Percentiles rank a stretch among this genome's conserved stretches.
phyloP scores from a whole-genome alignment of 2,888 invertebrate species.

The Sminthurinus aureus region DNA sequence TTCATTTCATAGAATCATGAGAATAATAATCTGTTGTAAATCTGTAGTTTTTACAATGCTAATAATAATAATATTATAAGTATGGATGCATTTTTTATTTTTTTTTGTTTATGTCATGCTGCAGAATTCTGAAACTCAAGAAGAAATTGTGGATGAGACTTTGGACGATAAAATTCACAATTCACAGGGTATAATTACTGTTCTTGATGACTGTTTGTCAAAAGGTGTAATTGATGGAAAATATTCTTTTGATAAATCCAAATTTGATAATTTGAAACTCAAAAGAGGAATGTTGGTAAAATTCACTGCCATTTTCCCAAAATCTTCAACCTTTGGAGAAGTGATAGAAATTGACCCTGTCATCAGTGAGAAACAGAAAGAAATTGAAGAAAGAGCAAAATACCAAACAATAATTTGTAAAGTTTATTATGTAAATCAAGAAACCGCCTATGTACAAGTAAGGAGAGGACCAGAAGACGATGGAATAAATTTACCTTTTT shows the following conservation, averaged over 20 bases:
- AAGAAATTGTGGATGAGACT: neutral
- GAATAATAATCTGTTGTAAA: no score
- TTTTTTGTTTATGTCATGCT: no score
- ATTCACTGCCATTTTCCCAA: constrained; percentile 44
- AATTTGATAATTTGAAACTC: neutral
- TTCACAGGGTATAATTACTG: constrained; percentile 46
- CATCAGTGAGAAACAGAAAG: constrained; percentile 31
- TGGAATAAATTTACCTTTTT: constrained; percentile 11
- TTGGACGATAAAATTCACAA: neutral
- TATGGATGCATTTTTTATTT: no score
- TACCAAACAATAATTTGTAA: constrained; percentile 33
- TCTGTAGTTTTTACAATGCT: no score
- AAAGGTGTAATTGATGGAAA: constrained; percentile 52
- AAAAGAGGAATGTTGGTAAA: constrained; percentile 43
- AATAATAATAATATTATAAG: no score
- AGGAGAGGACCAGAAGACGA: constrained; percentile 27
- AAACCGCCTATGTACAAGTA: constrained; percentile 28
- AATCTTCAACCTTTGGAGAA: constrained; percentile 44
- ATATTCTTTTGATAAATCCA: constrained; percentile 45
- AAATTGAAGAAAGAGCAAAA: constrained; percentile 33
- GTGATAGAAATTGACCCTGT: constrained; percentile 42
- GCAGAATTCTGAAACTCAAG: no score
- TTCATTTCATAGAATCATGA: no score
- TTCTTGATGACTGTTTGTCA: constrained; percentile 38
- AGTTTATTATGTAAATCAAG: constrained; percentile 26